Conservation (phyloP, 2,888 invertebrate genomes). For the Pammene fasciana region DNA sequence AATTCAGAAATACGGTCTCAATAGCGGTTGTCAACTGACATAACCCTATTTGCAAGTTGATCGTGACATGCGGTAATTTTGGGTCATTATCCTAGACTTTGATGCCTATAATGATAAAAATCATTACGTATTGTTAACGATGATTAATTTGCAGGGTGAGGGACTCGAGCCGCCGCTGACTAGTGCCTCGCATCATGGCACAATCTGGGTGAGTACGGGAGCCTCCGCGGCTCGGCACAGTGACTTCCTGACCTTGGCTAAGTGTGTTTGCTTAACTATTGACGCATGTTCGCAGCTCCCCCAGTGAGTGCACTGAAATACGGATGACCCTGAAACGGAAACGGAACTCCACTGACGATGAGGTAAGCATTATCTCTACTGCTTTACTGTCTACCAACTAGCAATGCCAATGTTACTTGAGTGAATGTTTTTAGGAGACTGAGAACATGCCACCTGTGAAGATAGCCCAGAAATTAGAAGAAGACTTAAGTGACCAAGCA, state of each 20-base stretch:
- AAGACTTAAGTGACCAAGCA: conserved; percentile 64
- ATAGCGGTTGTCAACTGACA: conserved; percentile 79
- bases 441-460: conserved; percentile 78
- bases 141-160: conserved; percentile 64
- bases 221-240: conserved; percentile 51
- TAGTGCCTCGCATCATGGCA: conserved; percentile 69
- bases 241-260: conserved; percentile 65
- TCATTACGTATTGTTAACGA: conserved; percentile 50
- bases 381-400: neutral
- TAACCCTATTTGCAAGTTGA: conserved; percentile 80
- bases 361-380: conserved; percentile 61
- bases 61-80: conserved; percentile 82
- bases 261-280: conserved; percentile 64
- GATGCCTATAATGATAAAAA: conserved; percentile 49
- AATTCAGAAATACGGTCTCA: conserved; percentile 64
- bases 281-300: conserved; percentile 65
- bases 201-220: conserved; percentile 74
- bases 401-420: conserved; percentile 25
- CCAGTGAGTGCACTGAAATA: conserved; percentile 70
- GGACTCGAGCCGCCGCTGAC: conserved; percentile 59
- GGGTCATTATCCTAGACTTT: conserved; percentile 59
- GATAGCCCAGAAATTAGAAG: conserved; percentile 60
- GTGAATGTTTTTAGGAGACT: conserved; percentile 61
- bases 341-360: conserved; percentile 76
- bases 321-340: conserved; percentile 73